Percentiles rank a stretch among this genome's conserved stretches.
Conservation (phyloP, 2,888 invertebrate genomes). For the Acrobasis suavella region DNA sequence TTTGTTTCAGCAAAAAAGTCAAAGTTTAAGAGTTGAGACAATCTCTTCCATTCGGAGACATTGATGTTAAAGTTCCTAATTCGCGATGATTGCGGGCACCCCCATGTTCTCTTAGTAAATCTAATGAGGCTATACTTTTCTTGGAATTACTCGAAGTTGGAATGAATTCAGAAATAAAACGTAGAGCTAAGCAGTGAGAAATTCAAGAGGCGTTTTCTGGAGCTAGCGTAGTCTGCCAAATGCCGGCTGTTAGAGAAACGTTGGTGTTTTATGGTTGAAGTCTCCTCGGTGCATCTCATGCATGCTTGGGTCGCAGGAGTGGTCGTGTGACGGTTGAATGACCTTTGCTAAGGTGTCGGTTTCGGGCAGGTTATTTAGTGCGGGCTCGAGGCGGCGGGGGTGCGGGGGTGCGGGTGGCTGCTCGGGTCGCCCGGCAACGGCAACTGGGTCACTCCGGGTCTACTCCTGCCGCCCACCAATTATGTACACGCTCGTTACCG, state of each 20-base stretch:
- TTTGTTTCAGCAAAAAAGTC: conserved; percentile 53
- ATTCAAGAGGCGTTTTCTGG: background rate
- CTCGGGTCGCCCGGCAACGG: conserved; percentile 77
- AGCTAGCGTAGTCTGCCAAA: conserved; percentile 8
- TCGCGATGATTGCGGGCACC: background rate
- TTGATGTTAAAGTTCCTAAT: conserved; percentile 20
- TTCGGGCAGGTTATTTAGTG: conserved; percentile 81
- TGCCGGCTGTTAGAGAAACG: conserved; percentile 11
- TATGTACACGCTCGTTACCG: conserved; percentile 83
- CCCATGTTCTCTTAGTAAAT: conserved; percentile 3
- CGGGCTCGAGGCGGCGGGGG: conserved; percentile 46
- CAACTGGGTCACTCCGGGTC: conserved; percentile 81
- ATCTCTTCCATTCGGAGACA: conserved; percentile 38
- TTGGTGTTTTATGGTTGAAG: conserved; percentile 10
- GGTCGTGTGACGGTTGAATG: conserved; percentile 74
- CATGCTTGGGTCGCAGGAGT: conserved; percentile 52
- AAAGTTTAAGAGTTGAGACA: conserved; percentile 40
- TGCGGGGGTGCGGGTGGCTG: conserved; percentile 40
- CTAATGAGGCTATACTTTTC: background rate
- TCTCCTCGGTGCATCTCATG: conserved; percentile 20
- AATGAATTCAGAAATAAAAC: conserved; percentile 11
- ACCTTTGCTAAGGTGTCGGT: conserved; percentile 81
- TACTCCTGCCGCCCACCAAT: conserved; percentile 75
- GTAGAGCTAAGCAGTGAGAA: background rate
- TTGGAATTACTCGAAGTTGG: background rate